A percentile compares a stretch with the other conserved stretches of the same genome.
Evolutionary conservation across 1,140 invertebrate genomes (phyloP).

Genomic region (Cardiocondyla obscurior): DNA sequence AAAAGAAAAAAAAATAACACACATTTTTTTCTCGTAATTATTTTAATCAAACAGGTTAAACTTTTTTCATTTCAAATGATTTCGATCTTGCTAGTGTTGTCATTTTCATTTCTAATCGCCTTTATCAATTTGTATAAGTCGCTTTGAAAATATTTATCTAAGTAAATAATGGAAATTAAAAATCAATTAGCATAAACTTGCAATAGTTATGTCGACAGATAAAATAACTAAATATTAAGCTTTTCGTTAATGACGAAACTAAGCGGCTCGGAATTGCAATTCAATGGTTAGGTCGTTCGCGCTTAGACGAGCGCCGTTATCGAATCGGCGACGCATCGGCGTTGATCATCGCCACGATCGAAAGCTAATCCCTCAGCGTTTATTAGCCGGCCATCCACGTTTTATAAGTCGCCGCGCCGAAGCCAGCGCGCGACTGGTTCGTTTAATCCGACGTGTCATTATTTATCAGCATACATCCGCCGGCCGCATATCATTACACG

Average conservation of each 20-base stretch:
- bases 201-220: too few relatives aligned
- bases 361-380: constrained; percentile 9
- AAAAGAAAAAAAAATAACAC: too few relatives aligned
- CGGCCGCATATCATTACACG: constrained; percentile 43
- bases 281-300: neutral
- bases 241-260: neutral
- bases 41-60: neutral
- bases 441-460: constrained; percentile 42
- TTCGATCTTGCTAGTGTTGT: neutral
- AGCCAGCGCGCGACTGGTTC: constrained; percentile 26
- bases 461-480: constrained; percentile 50
- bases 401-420: neutral
- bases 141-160: too few relatives aligned
- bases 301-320: neutral
- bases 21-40: neutral
- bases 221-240: neutral
- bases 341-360: neutral
- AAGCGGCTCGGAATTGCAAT: neutral
- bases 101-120: neutral
- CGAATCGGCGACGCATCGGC: constrained; percentile 1
- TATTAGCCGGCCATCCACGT: neutral
- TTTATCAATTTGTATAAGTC: neutral
- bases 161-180: too few relatives aligned
- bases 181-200: too few relatives aligned
- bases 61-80: neutral